Evolutionary conservation across 2,113 vertebrate species (phyloP), one percentile per base, ranked within the genome.

Genomic region (Stigmatopora nigra): DNA sequence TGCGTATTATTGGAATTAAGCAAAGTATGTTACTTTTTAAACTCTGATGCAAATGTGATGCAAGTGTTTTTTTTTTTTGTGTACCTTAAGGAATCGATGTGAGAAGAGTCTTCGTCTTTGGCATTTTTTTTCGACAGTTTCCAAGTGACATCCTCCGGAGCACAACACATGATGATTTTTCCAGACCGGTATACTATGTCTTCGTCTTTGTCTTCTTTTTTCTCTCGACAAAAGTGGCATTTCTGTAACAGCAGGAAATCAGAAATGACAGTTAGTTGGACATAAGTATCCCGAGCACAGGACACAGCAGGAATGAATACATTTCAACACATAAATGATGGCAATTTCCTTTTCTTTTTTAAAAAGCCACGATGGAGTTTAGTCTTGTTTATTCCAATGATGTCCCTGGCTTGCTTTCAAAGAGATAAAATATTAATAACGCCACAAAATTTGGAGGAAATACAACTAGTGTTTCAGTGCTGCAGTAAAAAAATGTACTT

Each of bases 121-220:
- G 25, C 25, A 22, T 61, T 45, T 61, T 45, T 45, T 45, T 38
- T 45, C 45, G 59, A 61, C 59, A 61, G 59, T 61, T 61, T 38
- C 58, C 58, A 61, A 60, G 44, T 19, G 4, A 60, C n/a, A n/a
- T 60, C 36, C 13, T 13, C 36, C 4, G 36, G 17, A 61, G 38
- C 38, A 20, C n/a, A 45, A 44, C 17, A 8, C 15, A 41, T 38
- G n/a, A n/a, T n/a, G n/a, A n/a, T n/a, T n/a, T n/a, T n/a, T n/a
- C n/a, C n/a, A n/a, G n/a, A n/a, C n/a, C n/a, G n/a, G n/a, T n/a
- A n/a, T n/a, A n/a, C n/a, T n/a, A n/a, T n/a, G n/a, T n/a, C 12
- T 53, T 53, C 25, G 1, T 31, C 25, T 53, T 53, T 3, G 1
- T 31, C 25, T 31, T 3, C 25, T 31, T 11, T 51, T 51, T 55